These are phyloP conservation scores for Ciconia maguari DNA, from an alignment of 2,113 vertebrate genomes.

Conservation along the genomic window DNA sequence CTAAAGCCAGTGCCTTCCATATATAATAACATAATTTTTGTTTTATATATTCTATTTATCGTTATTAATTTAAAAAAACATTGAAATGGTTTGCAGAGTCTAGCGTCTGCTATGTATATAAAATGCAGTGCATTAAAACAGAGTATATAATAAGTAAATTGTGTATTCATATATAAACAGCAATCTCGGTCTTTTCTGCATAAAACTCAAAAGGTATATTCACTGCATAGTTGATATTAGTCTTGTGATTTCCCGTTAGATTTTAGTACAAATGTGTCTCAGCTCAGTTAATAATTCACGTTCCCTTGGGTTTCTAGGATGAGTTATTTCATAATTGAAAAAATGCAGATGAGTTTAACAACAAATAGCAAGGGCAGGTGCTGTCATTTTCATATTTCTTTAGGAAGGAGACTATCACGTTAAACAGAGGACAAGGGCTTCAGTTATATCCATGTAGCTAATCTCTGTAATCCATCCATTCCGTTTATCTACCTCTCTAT, in stretches of 20 bases:
- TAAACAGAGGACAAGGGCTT: not conserved
- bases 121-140: not conserved
- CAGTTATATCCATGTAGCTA: not conserved
- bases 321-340: conserved; percentile 53
- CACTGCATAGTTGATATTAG: not conserved
- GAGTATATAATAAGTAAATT: not conserved
- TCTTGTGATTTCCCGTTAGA: conserved; percentile 27
- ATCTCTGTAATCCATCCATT: conserved; percentile 2
- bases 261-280: not conserved
- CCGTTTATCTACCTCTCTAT: not conserved
- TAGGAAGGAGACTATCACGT: not conserved
- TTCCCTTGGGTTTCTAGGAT: conserved; percentile 21
- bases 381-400: conserved; percentile 5
- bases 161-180: not conserved
- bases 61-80: not conserved
- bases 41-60: not conserved
- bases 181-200: not conserved
- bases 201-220: not conserved
- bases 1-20: not conserved
- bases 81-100: not conserved
- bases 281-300: conserved; percentile 29
- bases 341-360: conserved; percentile 60
- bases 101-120: not conserved
- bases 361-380: conserved; percentile 8
- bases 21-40: not conserved